Evolutionary conservation across 2,797 vertebrate species (phyloP).

Genomic region (Pipistrellus pipistrellus): DNA sequence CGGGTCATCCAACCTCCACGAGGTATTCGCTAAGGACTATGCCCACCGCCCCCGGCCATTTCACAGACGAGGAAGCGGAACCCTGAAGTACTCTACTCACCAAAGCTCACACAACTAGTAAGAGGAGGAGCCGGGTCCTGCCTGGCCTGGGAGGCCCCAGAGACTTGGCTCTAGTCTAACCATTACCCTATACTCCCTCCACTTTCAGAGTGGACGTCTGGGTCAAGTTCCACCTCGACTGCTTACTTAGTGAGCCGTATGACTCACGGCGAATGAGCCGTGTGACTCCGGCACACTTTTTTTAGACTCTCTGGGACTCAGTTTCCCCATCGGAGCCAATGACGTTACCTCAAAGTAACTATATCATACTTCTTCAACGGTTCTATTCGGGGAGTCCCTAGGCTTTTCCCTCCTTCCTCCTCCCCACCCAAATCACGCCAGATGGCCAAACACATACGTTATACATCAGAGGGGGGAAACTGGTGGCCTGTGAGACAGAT

Average conservation of each 20-base stretch:
- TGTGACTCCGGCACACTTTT: neutral
- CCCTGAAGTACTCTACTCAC: neutral
- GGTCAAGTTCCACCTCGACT: neutral
- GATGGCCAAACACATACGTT: neutral
- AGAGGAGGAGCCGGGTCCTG: neutral
- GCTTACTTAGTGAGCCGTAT: neutral
- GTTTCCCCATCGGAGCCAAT: neutral
- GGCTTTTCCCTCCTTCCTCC: neutral
- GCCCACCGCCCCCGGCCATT: neutral
- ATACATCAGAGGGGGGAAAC: neutral
- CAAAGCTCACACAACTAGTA: no score
- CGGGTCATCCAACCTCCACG: neutral
- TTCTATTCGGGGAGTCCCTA: neutral
- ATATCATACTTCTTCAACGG: rapidly evolving
- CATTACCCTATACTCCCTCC: neutral
- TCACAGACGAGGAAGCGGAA: neutral
- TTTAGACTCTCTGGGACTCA: neutral
- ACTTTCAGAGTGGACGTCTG: neutral
- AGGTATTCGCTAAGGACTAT: neutral
- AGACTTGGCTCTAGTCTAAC: neutral
- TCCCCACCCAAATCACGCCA: neutral
- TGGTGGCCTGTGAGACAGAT: neutral
- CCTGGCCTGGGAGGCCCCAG: neutral
- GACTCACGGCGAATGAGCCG: neutral
- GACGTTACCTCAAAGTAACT: neutral